Evolutionary conservation across 2,888 invertebrate genomes (phyloP).

Genomic region (Cepaea hortensis): DNA sequence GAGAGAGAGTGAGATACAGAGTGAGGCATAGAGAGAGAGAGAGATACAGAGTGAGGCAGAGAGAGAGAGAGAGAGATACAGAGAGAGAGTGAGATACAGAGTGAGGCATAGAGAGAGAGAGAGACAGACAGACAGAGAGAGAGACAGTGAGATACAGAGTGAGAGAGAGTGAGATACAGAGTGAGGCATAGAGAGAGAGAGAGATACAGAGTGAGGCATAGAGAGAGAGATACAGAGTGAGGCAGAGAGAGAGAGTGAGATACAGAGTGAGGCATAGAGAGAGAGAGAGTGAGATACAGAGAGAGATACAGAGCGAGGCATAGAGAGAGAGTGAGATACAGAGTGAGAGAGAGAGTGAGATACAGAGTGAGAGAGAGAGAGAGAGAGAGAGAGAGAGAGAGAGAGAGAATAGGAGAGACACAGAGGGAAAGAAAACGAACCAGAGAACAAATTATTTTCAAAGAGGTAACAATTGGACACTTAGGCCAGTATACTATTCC

Average conservation of each 20-base stretch:
- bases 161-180: not conserved
- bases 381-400: constrained; percentile 15
- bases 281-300: constrained; percentile 1
- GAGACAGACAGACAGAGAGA: not conserved
- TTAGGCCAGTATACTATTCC: too few relatives aligned
- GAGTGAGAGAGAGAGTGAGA: not conserved
- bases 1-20: too few relatives aligned
- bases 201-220: not conserved
- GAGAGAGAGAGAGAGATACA: not conserved
- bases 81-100: not conserved
- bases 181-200: not conserved
- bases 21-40: too few relatives aligned
- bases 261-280: not conserved
- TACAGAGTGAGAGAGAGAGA: constrained; percentile 5
- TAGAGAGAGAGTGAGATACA: too few relatives aligned
- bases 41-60: too few relatives aligned
- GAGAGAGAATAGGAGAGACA: not conserved
- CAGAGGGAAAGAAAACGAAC: too few relatives aligned
- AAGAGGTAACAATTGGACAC: too few relatives aligned
- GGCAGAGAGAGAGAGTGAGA: not conserved
- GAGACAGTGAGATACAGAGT: too few relatives aligned
- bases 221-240: too few relatives aligned
- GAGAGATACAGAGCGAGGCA: too few relatives aligned
- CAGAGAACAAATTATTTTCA: too few relatives aligned
- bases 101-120: not conserved